These are phyloP conservation scores for Nerophis lumbriciformis DNA, from an alignment of 2,113 vertebrate species.

Conservation along the genomic window DNA sequence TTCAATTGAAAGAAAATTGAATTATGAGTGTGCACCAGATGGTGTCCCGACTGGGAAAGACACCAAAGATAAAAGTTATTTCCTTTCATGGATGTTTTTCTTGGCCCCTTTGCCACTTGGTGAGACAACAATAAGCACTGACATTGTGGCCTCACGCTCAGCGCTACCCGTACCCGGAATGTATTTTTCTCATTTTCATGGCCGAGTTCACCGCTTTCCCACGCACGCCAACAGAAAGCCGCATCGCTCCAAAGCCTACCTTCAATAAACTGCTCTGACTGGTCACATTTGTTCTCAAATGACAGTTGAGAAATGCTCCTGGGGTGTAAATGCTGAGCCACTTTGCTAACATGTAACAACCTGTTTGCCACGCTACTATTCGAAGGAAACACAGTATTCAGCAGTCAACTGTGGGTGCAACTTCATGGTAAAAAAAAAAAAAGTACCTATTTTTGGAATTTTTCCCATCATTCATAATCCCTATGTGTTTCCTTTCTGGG, in stretches of 20 bases:
- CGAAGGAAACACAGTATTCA: no score
- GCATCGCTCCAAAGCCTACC: slow-evolving; percentile 8
- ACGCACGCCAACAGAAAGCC: neutral
- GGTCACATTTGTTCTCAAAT: neutral
- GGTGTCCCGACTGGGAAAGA: slow-evolving; percentile 22
- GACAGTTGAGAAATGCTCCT: slow-evolving; percentile 10
- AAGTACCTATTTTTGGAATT: no score
- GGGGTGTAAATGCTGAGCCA: slow-evolving; percentile 15
- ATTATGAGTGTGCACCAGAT: neutral
- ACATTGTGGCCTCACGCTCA: slow-evolving; percentile 28
- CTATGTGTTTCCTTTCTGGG: no score
- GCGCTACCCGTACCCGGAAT: slow-evolving; percentile 17
- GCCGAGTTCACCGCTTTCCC: slow-evolving; percentile 30
- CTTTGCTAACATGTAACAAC: slow-evolving; percentile 22
- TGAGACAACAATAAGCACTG: slow-evolving; percentile 15
- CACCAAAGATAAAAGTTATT: slow-evolving; percentile 22
- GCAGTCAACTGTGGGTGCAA: neutral
- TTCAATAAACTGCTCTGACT: slow-evolving; percentile 20
- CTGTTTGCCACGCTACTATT: slow-evolving; percentile 18
- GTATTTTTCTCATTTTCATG: slow-evolving; percentile 21
- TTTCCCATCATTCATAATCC: no score
- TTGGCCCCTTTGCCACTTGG: slow-evolving; percentile 27
- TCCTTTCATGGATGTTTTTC: slow-evolving; percentile 29
- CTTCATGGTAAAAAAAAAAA: neutral
- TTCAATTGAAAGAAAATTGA: slow-evolving; percentile 7